Base-by-base conservation (phyloP, 2,888 invertebrate species). In the Drosophila algonquin region DNA sequence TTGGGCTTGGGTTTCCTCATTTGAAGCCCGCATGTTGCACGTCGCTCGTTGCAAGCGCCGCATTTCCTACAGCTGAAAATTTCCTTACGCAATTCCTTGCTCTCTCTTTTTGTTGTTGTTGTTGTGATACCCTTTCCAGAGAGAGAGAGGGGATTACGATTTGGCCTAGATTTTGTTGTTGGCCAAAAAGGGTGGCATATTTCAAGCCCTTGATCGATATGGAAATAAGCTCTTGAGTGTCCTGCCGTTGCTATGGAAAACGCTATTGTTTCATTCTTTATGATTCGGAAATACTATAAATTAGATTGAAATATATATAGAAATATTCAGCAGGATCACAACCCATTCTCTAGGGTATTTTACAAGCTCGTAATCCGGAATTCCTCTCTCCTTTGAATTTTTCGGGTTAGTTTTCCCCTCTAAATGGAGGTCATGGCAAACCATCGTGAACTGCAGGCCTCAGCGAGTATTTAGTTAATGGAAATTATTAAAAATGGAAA, bases 401-500 rank as follows among this genome's bases (percentile, higher is more conserved):
- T 30, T 45, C 52, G 59, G 35, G 62, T 55, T 2, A 52, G 47
- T 51, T 45, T 68, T 46, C 72, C 55, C 51, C 21, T 24, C 24
- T 55, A 47, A 76, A 77, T 82, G 72, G 86, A 77, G 86, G 86
- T 79, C 86, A 85, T 68, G 83, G 75, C 10, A 21, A 40, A 40
- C 24, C 61, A 71, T 44, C 52, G 47, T 27, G 57, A 59, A 68
- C 56, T 24, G 55, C 60, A 60, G 21, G 56, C 73, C 63, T 61
- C 57, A 63, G 45, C 57, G 56, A 65, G 71, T 72, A 79, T 75
- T 85, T 79, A 81, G 82, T 87, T 85, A 87, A 83, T 83, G 82
- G 67, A 79, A 81, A 83, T 81, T 74, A 82, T 79, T 79, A 73
- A 67, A 83, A 73, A 74, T 60, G 56, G 45, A 60, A 77, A 56